These are phyloP conservation scores for Synergus gifuensis DNA, from an alignment of 2,888 invertebrate species.

Conservation along the genomic window DNA sequence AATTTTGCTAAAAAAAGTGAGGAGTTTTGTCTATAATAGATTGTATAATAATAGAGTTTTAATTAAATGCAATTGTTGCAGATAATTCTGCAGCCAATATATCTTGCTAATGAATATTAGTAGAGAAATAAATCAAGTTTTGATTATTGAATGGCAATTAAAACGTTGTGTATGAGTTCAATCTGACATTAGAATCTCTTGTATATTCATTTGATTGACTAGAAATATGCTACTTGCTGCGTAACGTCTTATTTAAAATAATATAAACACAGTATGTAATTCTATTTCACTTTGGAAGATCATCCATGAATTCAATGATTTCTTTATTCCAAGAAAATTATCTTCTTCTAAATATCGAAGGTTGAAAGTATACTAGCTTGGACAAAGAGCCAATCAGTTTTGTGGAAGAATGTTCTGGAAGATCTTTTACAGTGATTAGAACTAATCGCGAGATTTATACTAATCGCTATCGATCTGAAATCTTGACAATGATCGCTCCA, in stretches of 20 bases:
- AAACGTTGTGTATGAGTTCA: neutral
- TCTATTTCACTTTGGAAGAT: too few species aligned
- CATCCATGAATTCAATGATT: too few species aligned
- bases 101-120: neutral
- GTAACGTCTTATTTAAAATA: neutral
- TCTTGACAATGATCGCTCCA: conserved; percentile 4
- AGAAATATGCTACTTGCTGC: too few species aligned
- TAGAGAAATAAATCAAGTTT: neutral
- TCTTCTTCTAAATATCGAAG: neutral
- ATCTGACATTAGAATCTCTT: too few species aligned
- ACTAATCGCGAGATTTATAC: neutral
- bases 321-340: neutral
- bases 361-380: neutral
- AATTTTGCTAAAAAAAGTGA: too few species aligned
- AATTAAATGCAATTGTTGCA: neutral
- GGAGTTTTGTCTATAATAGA: too few species aligned
- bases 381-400: neutral
- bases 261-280: too few species aligned
- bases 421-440: neutral
- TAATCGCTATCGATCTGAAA: neutral
- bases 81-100: neutral
- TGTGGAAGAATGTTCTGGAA: neutral
- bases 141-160: neutral
- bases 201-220: too few species aligned
- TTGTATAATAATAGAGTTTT: neutral